Conservation (phyloP, 2,797 vertebrate species). For the Chaetophractus vellerosus region DNA sequence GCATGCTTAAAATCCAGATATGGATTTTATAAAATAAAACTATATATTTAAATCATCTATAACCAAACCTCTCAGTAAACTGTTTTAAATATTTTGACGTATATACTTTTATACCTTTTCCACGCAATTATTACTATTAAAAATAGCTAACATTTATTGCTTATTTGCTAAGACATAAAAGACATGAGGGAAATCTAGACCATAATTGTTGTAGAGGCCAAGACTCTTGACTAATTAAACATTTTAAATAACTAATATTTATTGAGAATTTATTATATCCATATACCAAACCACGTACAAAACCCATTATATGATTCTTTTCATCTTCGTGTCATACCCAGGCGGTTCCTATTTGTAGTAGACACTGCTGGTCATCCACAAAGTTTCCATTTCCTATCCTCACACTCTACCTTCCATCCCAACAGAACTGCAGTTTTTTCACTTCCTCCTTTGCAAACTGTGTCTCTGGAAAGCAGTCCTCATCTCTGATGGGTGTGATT, state of each 20-base stretch:
- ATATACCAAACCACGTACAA: neutral
- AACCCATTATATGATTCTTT: neutral
- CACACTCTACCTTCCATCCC: neutral
- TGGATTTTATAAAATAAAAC: conserved; percentile 60
- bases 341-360: neutral
- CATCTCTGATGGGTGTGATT: neutral
- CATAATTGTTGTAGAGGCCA: neutral
- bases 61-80: neutral
- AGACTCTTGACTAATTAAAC: conserved; percentile 12
- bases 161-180: conserved; percentile 24
- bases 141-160: neutral
- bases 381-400: neutral
- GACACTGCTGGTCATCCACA: neutral
- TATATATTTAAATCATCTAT: neutral
- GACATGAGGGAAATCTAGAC: neutral
- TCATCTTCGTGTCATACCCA: neutral
- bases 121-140: conserved; percentile 19
- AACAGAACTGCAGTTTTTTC: neutral
- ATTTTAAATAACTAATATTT: conserved; percentile 37
- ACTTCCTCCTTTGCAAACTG: neutral
- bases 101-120: neutral
- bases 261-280: neutral
- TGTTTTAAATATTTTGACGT: neutral
- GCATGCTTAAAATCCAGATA: conserved; percentile 18
- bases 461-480: neutral